Percentiles rank a stretch among this genome's conserved stretches.
phyloP scores from a whole-genome alignment of 2,888 invertebrate species.

The Portevinia maculata region DNA sequence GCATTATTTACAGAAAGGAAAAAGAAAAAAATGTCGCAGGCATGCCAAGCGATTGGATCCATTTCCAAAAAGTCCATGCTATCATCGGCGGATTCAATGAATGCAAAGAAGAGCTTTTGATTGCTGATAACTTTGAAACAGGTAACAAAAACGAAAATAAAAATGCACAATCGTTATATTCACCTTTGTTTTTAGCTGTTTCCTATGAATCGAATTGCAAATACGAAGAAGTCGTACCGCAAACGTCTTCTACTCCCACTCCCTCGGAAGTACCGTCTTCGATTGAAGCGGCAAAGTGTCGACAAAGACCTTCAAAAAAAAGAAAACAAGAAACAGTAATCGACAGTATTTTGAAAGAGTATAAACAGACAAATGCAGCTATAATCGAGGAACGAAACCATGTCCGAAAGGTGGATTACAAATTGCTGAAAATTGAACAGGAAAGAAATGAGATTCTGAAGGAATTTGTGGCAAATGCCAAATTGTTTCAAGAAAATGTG shows the following conservation, averaged over 20 bases:
- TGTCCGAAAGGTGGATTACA: neutral
- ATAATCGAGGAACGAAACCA: constrained; percentile 10
- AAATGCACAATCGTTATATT: neutral
- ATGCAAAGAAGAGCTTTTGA: neutral
- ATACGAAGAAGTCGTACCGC: neutral
- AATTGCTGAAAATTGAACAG: constrained; percentile 15
- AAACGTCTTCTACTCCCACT: neutral
- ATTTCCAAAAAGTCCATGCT: constrained; percentile 2
- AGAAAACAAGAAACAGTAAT: constrained; percentile 10
- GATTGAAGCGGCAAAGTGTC: neutral
- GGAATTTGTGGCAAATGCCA: constrained; percentile 19
- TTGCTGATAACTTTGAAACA: neutral
- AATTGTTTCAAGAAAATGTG: constrained; percentile 17
- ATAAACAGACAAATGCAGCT: neutral
- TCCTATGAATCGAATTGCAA: neutral
- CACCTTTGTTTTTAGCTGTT: neutral
- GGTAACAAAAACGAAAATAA: neutral
- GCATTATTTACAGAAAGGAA: neutral
- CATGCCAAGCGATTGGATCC: neutral
- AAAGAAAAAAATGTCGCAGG: neutral
- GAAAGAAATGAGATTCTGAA: constrained; percentile 21
- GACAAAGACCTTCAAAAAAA: neutral
- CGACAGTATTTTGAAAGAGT: neutral
- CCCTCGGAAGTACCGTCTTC: neutral
- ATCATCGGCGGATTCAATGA: neutral